Evolutionary conservation across 2,113 vertebrate species (phyloP).

Genomic region (Bolborhynchus lineola): DNA sequence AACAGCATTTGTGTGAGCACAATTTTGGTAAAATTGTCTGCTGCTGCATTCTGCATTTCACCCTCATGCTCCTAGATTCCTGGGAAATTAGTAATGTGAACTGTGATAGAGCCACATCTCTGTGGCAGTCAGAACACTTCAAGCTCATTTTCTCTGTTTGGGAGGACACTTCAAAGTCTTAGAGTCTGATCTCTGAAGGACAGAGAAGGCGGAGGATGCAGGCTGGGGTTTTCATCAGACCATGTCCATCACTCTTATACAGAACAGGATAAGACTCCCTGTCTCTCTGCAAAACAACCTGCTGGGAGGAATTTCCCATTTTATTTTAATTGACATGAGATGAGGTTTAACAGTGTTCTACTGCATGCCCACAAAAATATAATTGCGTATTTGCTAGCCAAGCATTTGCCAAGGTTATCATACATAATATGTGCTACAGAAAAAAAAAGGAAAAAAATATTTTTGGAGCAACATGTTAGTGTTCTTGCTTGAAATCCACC

Average conservation of each 20-base stretch:
- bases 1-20: background rate
- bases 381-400: rapidly evolving
- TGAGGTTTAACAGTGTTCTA: background rate
- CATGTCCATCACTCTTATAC: rapidly evolving
- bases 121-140: background rate
- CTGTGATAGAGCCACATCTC: background rate
- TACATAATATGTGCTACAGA: background rate
- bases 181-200: background rate
- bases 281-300: background rate
- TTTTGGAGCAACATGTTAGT: background rate
- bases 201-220: background rate
- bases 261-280: background rate
- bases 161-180: background rate
- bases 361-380: background rate
- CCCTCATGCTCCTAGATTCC: background rate
- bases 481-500: background rate
- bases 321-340: background rate
- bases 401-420: background rate
- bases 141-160: background rate
- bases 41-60: background rate
- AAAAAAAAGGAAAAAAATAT: background rate
- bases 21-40: background rate
- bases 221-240: background rate
- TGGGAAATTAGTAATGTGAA: background rate
- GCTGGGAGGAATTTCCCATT: background rate